Base-by-base conservation (phyloP, 2,888 invertebrate species). In the Pseudococcus longispinus region DNA sequence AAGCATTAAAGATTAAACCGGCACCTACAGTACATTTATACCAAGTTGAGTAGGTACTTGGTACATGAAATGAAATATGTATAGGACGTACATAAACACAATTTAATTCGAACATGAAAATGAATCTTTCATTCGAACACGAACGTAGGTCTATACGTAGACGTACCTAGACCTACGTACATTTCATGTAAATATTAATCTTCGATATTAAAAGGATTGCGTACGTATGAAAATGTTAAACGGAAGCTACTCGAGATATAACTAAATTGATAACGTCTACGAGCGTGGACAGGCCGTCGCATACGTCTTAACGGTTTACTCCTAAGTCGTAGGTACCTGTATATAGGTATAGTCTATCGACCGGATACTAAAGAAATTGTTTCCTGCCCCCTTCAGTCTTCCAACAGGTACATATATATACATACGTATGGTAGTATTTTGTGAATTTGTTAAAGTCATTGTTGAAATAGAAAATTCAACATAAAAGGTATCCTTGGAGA, bases 251-350 rank as follows among this genome's bases (percentile, higher is more conserved):
- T 74, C 74, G 8, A 74, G 74, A 74, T 74, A 74, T 51, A 51
- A 51, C 51, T 74, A 74, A 74, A 74, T 37, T 74, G 74, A 74
- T 74, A 74, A 74, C 32, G 74, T 74, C 74, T 70, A 70, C n/a
- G 29, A 9, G 37, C 26, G 26, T 37, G 74, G 74, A 74, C 74
- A 74, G 37, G 37, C 74, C 32, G 74, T 74, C 74, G 74, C 74
- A 74, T n/a, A 74, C 74, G 74, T 74, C 74, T 74, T 32, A 74
- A 74, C 37, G 26, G 37, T 37, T n/a, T 18, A n/a, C n/a, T 2
- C 15, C 5, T 51, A 46, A n/a, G 44, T 13, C 13, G 44, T 46
- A n/a, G n/a, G 44, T 46, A 46, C 44, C 44, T 46, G 44, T 13
- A 13, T 8, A 2, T 6, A 6, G 13, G 2, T 46, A 46, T 46